Evolutionary conservation across 2,888 invertebrate species (phyloP), one percentile per base, ranked within the genome.

Genomic region (Meliscaeva auricollis): DNA sequence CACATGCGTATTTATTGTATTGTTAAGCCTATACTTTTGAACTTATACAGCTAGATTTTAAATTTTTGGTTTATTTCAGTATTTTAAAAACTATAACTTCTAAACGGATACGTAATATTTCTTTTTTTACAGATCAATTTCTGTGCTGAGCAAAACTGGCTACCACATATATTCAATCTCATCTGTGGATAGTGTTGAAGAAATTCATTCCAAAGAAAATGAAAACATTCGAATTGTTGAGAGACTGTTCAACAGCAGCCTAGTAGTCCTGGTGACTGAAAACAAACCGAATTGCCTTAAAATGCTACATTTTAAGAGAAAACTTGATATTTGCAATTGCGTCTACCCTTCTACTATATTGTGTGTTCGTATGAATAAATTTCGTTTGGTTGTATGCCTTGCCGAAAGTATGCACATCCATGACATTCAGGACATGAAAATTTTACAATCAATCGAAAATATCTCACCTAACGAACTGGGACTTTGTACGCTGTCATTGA

Each of bases 381-480:
- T 89, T 35, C 90, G 92, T 0, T 78, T 92, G 73, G 88, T 92
- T 3, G 92, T 91, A 5, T 90, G 92, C 68, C 88, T 92, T 87
- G 90, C 90, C 38, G 90, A 92, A 77, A 91, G 91, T 87, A 91
- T 92, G 88, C 91, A 92, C 87, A 92, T 92, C 73, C 92, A 92
- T 54, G 92, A 92, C 80, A 92, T 92, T 73, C 91, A 91, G 32
- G 91, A 92, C 82, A 92, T 92, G 92, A 91, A 91, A 88, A 90
- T 91, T 52, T 88, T 92, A 82, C 91, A 92, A 85, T 91, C 91
- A 81, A 92, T 92, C 52, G 90, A 90, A 79, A 90, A 91, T 68
- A 89, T 92, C 56, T 89, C 91, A 15, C 90, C 90, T 9, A 92
- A 92, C 87, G 89, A 90, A 70, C 87, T 88, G 87, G 92, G 92